Evolutionary conservation across 2,888 invertebrate species (phyloP), one percentile per base, ranked within the genome.

Genomic region (Phorcus lineatus): DNA sequence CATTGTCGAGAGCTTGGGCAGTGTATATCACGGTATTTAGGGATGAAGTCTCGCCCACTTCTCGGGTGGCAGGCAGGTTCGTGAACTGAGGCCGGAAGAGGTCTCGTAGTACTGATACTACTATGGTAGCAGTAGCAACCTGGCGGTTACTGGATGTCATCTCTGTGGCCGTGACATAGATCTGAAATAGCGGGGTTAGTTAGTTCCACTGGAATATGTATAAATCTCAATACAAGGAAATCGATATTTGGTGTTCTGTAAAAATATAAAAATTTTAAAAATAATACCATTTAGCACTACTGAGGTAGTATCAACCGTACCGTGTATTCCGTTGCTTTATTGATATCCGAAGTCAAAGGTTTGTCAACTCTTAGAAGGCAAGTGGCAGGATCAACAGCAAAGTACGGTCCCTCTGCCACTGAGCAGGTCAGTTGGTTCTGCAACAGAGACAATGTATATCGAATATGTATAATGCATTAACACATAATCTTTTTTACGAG

Each of bases 51-150:
- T 90, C 90, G 40, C 87, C 80, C n/a, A 91, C 82, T 31, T 77
- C 66, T 22, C 88, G 83, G n/a, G 82, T 67, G 6, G 70, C 52
- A 24, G 89, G 88, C 16, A 90, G 82, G 78, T 90, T 90, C 54
- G 80, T 85, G 81, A 91, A 91, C 36, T 74, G 47, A 1, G 91
- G 91, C 4, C 81, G 40, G 52, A 80, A 82, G 22, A 88, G 82
- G 78, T 90, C 90, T 22, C 91, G 82, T 16, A 87, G 80, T 1
- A 91, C 91, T 22, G 83, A 87, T 36, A 91, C 88, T 74, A 83
- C 81, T 9, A 91, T 89, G 0, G 84, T 84, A 6, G 88, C 87
- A 0, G 82, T 81, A 17, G 85, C 80, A 31, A 80, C 82, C 82
- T 75, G 84, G 13, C 62, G 82, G 80, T 82, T 86, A 2, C 79